Evolutionary conservation across 2,113 vertebrate genomes (phyloP).

Genomic region (Columba janthina): DNA sequence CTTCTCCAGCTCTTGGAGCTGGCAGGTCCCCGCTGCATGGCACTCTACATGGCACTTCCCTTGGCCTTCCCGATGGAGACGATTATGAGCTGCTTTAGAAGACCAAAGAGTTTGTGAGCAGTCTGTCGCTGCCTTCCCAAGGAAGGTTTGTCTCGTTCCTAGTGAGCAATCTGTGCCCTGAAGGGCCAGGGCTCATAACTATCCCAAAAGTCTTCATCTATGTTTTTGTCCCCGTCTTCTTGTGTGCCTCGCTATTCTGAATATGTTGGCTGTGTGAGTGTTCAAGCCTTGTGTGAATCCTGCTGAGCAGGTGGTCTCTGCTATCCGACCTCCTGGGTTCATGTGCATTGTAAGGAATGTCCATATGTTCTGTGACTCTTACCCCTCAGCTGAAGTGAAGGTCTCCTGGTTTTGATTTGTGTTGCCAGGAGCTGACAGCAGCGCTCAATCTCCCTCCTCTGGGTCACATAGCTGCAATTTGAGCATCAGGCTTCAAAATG

Average conservation of each 20-base stretch:
- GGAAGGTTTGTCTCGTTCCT: background rate
- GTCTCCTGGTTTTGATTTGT: background rate
- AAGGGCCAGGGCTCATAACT: background rate
- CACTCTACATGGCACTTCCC: background rate
- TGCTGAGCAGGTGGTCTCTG: background rate
- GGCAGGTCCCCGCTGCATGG: rapidly evolving
- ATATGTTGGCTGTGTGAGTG: background rate
- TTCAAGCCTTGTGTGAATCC: background rate
- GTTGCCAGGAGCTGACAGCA: background rate
- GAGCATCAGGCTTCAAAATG: background rate
- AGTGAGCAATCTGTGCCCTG: background rate
- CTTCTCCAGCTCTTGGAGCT: background rate
- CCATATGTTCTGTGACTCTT: background rate
- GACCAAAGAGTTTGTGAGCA: background rate
- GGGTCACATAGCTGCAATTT: background rate
- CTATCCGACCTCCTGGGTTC: background rate
- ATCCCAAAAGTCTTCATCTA: background rate
- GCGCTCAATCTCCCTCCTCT: background rate
- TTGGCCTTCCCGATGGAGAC: background rate
- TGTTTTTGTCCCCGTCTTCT: background rate
- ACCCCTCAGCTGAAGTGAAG: background rate
- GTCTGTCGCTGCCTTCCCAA: background rate
- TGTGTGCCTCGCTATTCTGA: background rate
- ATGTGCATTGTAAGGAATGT: background rate
- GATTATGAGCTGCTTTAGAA: background rate